A percentile compares a stretch with the other conserved stretches of the same genome.
Evolutionary conservation across 2,888 invertebrate species (phyloP).

Genomic region (Clunio marinus): DNA sequence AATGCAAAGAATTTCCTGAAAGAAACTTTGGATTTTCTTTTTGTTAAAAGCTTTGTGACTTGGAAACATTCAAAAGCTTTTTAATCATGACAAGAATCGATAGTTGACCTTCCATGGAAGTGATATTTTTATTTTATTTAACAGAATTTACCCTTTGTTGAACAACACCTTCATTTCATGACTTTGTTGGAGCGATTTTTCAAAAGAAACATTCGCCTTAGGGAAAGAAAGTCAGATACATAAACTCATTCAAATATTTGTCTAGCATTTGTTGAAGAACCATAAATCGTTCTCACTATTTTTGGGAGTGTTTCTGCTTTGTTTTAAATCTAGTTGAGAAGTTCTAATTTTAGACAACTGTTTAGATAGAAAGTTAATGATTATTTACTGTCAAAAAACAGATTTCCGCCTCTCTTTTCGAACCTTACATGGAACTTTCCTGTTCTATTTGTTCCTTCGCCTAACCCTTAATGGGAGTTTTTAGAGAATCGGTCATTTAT

Average conservation of each 20-base stretch:
- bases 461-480: no score
- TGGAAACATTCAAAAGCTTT: constrained; percentile 13
- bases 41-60: no score
- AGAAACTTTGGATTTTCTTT: no score
- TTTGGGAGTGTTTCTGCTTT: not conserved
- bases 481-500: no score
- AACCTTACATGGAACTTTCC: no score
- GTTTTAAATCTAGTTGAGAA: not conserved
- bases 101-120: constrained; percentile 8
- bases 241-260: not conserved
- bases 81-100: constrained; percentile 23
- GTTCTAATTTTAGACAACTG: constrained; percentile 15
- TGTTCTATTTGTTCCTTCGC: no score
- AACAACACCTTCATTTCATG: not conserved
- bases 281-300: constrained; percentile 2
- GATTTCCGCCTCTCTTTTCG: constrained; percentile 5
- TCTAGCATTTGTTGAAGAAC: not conserved
- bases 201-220: not conserved
- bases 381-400: constrained; percentile 17
- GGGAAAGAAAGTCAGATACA: not conserved
- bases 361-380: constrained; percentile 23
- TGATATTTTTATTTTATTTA: no score
- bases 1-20: no score
- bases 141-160: no score
- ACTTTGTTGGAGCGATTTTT: not conserved